Base-by-base conservation (phyloP, 2,113 vertebrate genomes). In the Gopherus flavomarginatus region DNA sequence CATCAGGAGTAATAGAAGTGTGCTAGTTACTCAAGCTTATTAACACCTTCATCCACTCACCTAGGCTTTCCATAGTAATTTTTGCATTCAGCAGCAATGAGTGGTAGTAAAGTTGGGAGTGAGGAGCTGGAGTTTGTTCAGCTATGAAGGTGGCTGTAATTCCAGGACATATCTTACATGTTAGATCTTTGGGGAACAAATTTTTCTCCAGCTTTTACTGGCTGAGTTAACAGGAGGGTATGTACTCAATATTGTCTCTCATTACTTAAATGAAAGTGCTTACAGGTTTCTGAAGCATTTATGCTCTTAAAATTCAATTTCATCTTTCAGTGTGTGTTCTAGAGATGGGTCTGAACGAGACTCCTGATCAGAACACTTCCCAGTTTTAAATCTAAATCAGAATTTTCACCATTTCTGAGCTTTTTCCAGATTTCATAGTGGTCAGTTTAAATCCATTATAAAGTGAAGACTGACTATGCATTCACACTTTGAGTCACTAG, bases 291-390 rank as follows among this genome's bases (percentile, higher is more conserved):
- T 49, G 10, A 69, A 53, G 62, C 80, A 4, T 81, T 7, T 35
- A 81, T 21, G 22, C 49, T 85, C 81, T 53, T 81, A 57, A 44
- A 47, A 7, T 8, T 78, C 62, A 81, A 7, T 42, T 50, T 62
- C n/a, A 57, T 72, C 50, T 42, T 17, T 44, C n/a, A 0, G 27
- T 1, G 1, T 1, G 1, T 24, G 19, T 47, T 78, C 72, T 29
- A 4, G 81, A n/a, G 29, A 29, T 50, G 72, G 59, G 3, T 69
- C 77, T 90, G 80, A 92, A 72, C 54, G 78, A 91, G 42, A 47
- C 22, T 42, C 38, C 26, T 47, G 26, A 47, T 26, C 42, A 27
- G 42, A 78, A 27, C 12, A 13, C 26, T 78, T 27, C 7, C 24
- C 42, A 27, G 42, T 22, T 47, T 16, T 21, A 85, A 78, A 35